Base-by-base conservation (phyloP, 2,888 invertebrate genomes). In the Heteromyza rotundicornis region DNA sequence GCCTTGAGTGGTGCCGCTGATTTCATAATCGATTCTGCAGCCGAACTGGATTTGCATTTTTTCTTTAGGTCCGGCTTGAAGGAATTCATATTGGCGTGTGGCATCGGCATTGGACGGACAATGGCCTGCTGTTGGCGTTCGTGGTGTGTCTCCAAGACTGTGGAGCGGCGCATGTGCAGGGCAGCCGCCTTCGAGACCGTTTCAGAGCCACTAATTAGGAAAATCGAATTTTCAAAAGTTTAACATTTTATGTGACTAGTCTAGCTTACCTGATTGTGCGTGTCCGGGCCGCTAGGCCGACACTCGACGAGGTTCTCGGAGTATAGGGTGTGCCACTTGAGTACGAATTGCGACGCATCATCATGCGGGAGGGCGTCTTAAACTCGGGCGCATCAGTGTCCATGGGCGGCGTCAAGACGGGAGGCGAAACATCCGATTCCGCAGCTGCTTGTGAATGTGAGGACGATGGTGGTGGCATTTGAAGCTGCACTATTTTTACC, bases 1-100 rank as follows among this genome's bases (percentile, higher is more conserved):
- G 77, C 77, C 56, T 74, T 75, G 36, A 77, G 54, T 3, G 77
- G 77, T 17, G 67, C 74, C 8, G 62, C 61, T 2, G 69, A 68
- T 50, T 71, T 70, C n/a, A 70, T 62, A 20, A 75, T 70, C 0
- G 75, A 75, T 44, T 70, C 69, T 2, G 67, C 64, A 2, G 66
- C 57, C 2, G 62, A 57, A 51, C 65, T 68, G 1, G 66, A 59
- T 59, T 72, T 75, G 1, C 59, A 14, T 63, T 69, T 73, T 20
- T 69, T 70, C 22, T 66, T 67, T 19, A 70, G 47, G 53, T 70
- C 58, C 2, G 64, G 63, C 62, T 70, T 65, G 60, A 66, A 64
- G 1, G 64, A 67, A 50, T 66, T 64, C 23, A 72, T 58, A 63
- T 65, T 72, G 19, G 63, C 64, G 5, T 67, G 56, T 14, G 67